Base-by-base conservation (phyloP, 2,888 invertebrate species). In the Prosopocoilus inquinatus region DNA sequence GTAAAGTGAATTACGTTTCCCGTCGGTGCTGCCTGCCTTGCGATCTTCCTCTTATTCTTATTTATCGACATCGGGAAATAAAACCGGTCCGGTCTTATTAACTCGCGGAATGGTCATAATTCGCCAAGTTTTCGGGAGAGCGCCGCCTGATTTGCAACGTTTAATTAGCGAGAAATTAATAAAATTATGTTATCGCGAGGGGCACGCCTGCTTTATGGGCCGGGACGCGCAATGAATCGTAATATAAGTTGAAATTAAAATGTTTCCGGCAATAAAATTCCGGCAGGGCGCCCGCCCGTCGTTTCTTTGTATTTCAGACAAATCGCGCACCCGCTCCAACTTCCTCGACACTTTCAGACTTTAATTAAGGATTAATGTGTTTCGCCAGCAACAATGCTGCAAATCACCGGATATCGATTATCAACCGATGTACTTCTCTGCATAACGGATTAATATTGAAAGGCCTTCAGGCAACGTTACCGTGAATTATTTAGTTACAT, bases 281-380 rank as follows among this genome's bases (percentile, higher is more conserved):
- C 53, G 44, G 36, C 20, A 46, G 53, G 49, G 53, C n/a, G n/a
- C n/a, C 46, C 47, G 57, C 52, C 41, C 50, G 56, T 47, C 53
- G 28, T 53, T 57, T 59, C 56, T 38, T 48, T 54, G 53, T 49
- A 53, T 47, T 28, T 28, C 43, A 33, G 55, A 52, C 54, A 51
- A 55, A 57, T 55, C 57, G 52, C 15, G 57, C 55, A 58, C 43
- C 20, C 52, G 49, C 53, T 60, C 55, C 51, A 51, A 55, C 60
- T 57, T 57, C 57, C 48, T 57, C 60, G 52, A 57, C 60, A 57
- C 48, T 60, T 58, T 58, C 55, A 57, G 50, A 57, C 52, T 60
- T 57, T 60, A 60, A 60, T 60, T 60, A 60, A 60, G 57, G 55
- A 60, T 55, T 55, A 60, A 57, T 60, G 60, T 60, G 55, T 60